Conservation (phyloP, 2,797 vertebrate genomes). For the Alosa sapidissima region DNA sequence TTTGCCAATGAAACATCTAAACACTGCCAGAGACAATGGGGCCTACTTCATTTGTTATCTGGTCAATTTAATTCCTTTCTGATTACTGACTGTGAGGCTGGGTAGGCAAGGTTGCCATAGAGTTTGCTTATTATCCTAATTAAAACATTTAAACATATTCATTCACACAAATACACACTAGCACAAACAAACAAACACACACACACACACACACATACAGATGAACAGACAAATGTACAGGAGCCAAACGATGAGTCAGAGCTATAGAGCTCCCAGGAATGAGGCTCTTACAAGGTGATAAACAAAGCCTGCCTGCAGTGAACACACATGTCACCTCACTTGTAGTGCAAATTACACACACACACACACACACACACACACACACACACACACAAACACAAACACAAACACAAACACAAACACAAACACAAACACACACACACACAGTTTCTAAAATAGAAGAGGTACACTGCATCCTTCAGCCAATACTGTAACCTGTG, state of each 20-base stretch:
- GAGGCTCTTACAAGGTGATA: not conserved
- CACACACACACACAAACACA: constrained; percentile 30
- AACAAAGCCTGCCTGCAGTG: not conserved
- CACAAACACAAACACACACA: not conserved
- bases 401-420: constrained; percentile 29
- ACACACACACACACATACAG: no score
- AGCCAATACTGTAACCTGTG: not conserved
- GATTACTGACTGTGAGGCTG: no score
- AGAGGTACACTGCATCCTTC: not conserved
- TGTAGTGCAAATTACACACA: constrained; percentile 29
- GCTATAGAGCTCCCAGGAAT: not conserved
- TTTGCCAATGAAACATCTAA: no score
- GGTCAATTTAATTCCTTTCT: no score
- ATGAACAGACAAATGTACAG: not conserved
- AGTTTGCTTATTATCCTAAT: no score
- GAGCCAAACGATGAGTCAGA: not conserved
- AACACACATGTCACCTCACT: not conserved
- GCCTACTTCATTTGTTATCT: no score
- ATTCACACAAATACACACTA: no score
- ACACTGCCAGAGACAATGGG: no score
- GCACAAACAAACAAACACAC: no score
- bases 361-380: constrained; percentile 11
- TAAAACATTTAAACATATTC: no score
- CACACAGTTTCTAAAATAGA: constrained; percentile 26
- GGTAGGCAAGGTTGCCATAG: no score